phyloP scores from a whole-genome alignment of 2,113 vertebrate species.

The Furnarius figulus region DNA sequence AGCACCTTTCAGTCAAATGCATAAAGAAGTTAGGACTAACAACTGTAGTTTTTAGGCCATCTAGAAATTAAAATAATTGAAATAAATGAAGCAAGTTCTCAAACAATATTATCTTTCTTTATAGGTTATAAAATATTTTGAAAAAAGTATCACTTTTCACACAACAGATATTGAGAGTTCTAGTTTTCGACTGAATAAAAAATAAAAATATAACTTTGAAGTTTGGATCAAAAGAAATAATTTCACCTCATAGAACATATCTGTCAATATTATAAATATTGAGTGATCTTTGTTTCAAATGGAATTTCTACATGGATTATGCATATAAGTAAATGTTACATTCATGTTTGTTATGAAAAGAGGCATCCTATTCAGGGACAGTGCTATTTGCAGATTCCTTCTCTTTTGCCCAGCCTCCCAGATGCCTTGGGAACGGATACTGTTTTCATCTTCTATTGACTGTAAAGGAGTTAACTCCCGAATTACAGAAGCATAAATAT shows the following conservation, averaged over 20 bases:
- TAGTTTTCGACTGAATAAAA: background rate
- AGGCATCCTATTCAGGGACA: background rate
- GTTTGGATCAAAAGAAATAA: background rate
- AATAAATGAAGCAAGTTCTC: background rate
- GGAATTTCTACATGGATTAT: background rate
- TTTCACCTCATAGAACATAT: background rate
- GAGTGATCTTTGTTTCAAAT: background rate
- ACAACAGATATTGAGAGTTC: fast-evolving
- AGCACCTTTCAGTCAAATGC: background rate
- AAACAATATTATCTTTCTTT: background rate
- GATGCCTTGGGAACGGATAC: background rate
- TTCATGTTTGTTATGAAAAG: background rate
- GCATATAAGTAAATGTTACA: background rate
- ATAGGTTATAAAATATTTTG: background rate
- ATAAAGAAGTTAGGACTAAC: background rate
- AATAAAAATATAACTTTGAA: background rate
- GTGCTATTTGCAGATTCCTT: background rate
- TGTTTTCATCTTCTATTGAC: background rate
- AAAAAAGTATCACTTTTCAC: background rate
- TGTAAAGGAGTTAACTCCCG: background rate
- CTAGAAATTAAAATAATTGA: background rate
- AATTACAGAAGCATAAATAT: background rate
- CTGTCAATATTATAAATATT: background rate
- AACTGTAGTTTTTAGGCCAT: background rate
- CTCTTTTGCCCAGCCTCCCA: background rate